Conservation (phyloP, 2,888 invertebrate genomes). For the Xanthia icteritia region DNA sequence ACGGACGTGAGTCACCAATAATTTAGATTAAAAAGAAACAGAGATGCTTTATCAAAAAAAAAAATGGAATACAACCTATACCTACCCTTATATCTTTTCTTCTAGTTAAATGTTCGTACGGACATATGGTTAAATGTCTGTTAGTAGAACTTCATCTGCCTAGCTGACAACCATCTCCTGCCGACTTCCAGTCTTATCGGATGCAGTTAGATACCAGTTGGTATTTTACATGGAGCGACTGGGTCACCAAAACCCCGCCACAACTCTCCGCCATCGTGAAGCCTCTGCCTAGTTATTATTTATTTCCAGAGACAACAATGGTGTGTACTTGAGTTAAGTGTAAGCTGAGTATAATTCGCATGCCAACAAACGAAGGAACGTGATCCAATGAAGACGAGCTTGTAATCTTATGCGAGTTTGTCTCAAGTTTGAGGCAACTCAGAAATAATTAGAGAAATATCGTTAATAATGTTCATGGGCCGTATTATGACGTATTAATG, state of each 20-base stretch:
- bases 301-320: constrained; percentile 33
- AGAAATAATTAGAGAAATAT: not conserved
- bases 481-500: no score
- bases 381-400: constrained; percentile 35
- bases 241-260: not conserved
- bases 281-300: constrained; percentile 36
- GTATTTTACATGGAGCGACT: not conserved
- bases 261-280: not conserved
- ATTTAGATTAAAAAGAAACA: no score
- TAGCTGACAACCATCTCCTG: no score
- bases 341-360: constrained; percentile 36
- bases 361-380: constrained; percentile 40
- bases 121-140: not conserved
- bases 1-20: no score
- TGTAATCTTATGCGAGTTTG: constrained; percentile 28
- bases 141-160: no score
- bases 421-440: constrained; percentile 7
- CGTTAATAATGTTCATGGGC: not conserved
- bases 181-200: not conserved
- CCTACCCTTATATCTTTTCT: not conserved
- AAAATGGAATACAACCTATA: not conserved
- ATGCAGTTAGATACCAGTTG: not conserved
- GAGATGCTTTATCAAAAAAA: no score
- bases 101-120: not conserved
- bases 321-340: constrained; percentile 32